phyloP scores from a whole-genome alignment of 2,113 vertebrate species.

The Sinocyclocheilus anophthalmus region DNA sequence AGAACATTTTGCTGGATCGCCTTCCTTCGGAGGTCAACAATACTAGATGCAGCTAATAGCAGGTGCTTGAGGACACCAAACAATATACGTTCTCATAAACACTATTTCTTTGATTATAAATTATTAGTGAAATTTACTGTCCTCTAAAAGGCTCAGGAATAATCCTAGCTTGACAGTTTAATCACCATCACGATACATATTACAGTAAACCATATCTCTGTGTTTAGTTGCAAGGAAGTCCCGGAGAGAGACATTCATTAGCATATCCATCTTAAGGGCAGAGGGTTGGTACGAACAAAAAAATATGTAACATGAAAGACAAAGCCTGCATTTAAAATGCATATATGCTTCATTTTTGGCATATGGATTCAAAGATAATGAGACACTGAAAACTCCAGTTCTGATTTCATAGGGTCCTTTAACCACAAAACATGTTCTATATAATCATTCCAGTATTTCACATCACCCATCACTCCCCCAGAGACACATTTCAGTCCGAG shows the following conservation, averaged over 20 bases:
- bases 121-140: slow-evolving; percentile 27
- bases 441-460: neutral
- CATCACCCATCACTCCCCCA: neutral
- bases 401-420: neutral
- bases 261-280: neutral
- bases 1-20: neutral
- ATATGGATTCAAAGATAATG: neutral
- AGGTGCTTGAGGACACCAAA: slow-evolving; percentile 29
- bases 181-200: neutral
- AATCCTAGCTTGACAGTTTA: neutral
- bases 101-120: neutral
- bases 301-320: neutral
- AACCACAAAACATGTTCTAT: neutral
- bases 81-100: neutral
- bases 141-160: slow-evolving; percentile 14
- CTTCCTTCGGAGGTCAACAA: neutral
- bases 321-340: neutral
- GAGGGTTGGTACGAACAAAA: neutral
- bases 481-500: slow-evolving; percentile 54
- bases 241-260: neutral
- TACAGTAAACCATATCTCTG: neutral
- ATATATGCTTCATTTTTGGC: neutral
- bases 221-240: neutral
- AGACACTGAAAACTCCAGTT: neutral
- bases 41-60: slow-evolving; percentile 17